Evolutionary conservation across 1,140 invertebrate genomes (phyloP).

Genomic region (Drosophila hydei): DNA sequence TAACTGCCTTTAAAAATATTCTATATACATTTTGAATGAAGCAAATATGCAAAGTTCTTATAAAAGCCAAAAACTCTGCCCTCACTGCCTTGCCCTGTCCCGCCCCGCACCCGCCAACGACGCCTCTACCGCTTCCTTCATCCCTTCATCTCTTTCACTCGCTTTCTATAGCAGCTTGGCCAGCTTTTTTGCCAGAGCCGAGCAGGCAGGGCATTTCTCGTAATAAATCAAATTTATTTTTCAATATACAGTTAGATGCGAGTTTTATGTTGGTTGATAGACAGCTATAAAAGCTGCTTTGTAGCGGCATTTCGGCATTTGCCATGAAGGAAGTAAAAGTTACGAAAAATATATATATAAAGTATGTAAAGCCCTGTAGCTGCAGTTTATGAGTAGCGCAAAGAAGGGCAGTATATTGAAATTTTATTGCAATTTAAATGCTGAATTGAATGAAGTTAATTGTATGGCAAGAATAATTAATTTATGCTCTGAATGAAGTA

Average conservation of each 20-base stretch:
- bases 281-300: slow-evolving; percentile 18
- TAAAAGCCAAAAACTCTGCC: slow-evolving; percentile 21
- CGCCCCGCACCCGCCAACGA: too few species aligned
- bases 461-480: too few species aligned
- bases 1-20: slow-evolving; percentile 65
- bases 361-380: neutral
- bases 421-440: neutral
- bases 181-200: slow-evolving; percentile 17
- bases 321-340: neutral
- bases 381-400: slow-evolving; percentile 6
- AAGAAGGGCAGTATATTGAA: neutral
- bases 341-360: neutral
- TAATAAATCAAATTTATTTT: slow-evolving; percentile 68
- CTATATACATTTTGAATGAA: slow-evolving; percentile 72
- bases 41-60: slow-evolving; percentile 75
- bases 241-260: slow-evolving; percentile 45
- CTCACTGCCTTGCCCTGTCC: neutral
- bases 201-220: slow-evolving; percentile 24
- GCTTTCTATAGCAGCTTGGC: slow-evolving; percentile 13
- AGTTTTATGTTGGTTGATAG: slow-evolving; percentile 23
- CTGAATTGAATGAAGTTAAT: too few species aligned
- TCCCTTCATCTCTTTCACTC: neutral
- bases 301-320: slow-evolving; percentile 1
- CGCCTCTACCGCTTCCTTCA: too few species aligned
- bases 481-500: too few species aligned